Evolutionary conservation across 2,797 vertebrate species (phyloP).

Genomic region (Alexandromys oeconomus): DNA sequence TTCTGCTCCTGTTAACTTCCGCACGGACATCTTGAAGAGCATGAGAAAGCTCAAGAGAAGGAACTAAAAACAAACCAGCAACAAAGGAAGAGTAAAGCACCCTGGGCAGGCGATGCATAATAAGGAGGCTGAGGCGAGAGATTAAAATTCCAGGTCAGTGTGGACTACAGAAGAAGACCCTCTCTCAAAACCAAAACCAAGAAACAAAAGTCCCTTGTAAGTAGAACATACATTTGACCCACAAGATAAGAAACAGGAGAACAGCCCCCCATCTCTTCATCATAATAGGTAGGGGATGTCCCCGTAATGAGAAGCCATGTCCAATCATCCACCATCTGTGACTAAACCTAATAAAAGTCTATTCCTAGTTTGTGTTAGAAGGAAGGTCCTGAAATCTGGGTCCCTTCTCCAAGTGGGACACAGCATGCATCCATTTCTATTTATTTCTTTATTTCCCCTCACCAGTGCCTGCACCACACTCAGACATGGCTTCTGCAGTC

Average conservation of each 20-base stretch:
- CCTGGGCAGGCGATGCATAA: neutral
- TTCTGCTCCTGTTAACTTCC: conserved; percentile 8
- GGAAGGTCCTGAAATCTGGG: too few species aligned
- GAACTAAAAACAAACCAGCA: neutral
- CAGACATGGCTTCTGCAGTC: neutral
- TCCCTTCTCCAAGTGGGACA: neutral
- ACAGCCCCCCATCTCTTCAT: rapidly evolving
- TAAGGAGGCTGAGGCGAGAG: neutral
- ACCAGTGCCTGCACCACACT: neutral
- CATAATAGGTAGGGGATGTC: neutral
- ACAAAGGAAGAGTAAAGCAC: neutral
- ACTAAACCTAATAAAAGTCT: neutral
- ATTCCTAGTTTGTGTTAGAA: neutral
- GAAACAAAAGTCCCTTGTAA: neutral
- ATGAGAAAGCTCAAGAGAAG: neutral
- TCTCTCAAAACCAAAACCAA: neutral
- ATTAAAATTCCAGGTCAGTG: neutral
- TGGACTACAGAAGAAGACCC: neutral
- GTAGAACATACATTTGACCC: neutral
- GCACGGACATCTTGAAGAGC: neutral
- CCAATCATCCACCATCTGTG: neutral
- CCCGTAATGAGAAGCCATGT: neutral
- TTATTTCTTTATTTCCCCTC: too few species aligned
- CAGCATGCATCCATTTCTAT: neutral
- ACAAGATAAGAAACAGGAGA: neutral